A percentile compares a stretch with the other conserved stretches of the same genome.
phyloP scores from a whole-genome alignment of 2,888 invertebrate genomes.

The Amphiduros pacificus region DNA sequence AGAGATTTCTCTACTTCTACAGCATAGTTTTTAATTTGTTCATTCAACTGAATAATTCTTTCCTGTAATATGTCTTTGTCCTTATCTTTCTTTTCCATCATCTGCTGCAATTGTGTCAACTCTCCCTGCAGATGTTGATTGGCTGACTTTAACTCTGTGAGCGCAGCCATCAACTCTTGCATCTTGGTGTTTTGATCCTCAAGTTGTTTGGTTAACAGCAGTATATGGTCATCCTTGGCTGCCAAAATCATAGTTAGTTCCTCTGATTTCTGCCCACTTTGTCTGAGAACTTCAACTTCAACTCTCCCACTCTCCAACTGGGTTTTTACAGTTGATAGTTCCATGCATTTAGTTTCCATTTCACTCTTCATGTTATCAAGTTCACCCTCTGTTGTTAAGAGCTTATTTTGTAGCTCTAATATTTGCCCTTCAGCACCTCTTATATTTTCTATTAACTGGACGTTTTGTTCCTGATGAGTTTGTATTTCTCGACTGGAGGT shows the following conservation, averaged over 20 bases:
- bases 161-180: background rate
- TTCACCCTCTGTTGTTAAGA: constrained; percentile 9
- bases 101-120: background rate
- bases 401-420: constrained; percentile 12
- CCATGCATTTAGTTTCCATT: background rate
- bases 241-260: background rate
- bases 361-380: constrained; percentile 14
- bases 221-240: background rate
- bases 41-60: constrained; percentile 12
- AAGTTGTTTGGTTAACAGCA: background rate
- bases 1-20: background rate
- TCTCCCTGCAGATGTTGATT: background rate
- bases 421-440: too few species aligned
- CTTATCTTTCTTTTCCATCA: background rate
- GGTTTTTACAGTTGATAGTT: background rate
- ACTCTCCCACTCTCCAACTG: background rate
- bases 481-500: background rate
- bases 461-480: too few species aligned
- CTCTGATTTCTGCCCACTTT: too few species aligned
- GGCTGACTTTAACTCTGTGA: background rate
- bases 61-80: constrained; percentile 11
- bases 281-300: background rate
- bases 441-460: too few species aligned
- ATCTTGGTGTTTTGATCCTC: background rate
- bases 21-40: constrained; percentile 11